Evolutionary conservation across 2,888 invertebrate species (phyloP).

Genomic region (Limulus polyphemus): DNA sequence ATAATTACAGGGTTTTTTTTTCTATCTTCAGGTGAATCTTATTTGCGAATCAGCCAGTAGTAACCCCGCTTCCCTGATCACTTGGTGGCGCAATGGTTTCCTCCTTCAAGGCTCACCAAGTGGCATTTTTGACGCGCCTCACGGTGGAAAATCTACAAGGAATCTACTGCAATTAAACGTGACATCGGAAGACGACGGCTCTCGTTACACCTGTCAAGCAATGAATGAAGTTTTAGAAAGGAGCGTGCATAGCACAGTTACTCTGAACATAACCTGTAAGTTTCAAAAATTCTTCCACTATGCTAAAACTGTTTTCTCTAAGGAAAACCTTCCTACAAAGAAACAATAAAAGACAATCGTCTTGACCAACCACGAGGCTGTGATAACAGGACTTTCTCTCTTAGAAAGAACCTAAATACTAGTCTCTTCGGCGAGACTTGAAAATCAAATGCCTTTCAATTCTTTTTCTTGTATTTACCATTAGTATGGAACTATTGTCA

Average conservation of each 20-base stretch:
- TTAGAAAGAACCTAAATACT: too few relatives aligned
- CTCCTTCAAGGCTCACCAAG: constrained; percentile 38
- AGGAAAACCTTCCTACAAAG: too few relatives aligned
- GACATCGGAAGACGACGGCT: constrained; percentile 59
- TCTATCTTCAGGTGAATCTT: constrained; percentile 15
- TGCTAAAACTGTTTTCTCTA: too few relatives aligned
- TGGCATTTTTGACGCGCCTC: constrained; percentile 38
- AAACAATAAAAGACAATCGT: too few relatives aligned
- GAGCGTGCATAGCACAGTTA: constrained; percentile 75
- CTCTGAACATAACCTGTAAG: constrained; percentile 80
- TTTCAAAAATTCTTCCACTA: constrained; percentile 31
- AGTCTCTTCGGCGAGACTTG: too few relatives aligned
- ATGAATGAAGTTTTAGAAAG: constrained; percentile 68
- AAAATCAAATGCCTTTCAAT: too few relatives aligned
- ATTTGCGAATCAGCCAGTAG: constrained; percentile 76
- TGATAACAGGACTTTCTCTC: too few relatives aligned
- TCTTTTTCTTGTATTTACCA: too few relatives aligned
- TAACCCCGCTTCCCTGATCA: constrained; percentile 71
- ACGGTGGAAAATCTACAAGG: constrained; percentile 68
- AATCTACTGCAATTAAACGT: constrained; percentile 27
- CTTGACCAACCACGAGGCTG: too few relatives aligned
- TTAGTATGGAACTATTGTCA: too few relatives aligned
- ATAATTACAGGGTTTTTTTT: too few relatives aligned
- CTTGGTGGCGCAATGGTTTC: constrained; percentile 83
- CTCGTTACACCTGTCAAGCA: constrained; percentile 82